Evolutionary conservation across 2,888 invertebrate species (phyloP), one percentile per base, ranked within the genome.

Genomic region (Tromatobia lineatoria): DNA sequence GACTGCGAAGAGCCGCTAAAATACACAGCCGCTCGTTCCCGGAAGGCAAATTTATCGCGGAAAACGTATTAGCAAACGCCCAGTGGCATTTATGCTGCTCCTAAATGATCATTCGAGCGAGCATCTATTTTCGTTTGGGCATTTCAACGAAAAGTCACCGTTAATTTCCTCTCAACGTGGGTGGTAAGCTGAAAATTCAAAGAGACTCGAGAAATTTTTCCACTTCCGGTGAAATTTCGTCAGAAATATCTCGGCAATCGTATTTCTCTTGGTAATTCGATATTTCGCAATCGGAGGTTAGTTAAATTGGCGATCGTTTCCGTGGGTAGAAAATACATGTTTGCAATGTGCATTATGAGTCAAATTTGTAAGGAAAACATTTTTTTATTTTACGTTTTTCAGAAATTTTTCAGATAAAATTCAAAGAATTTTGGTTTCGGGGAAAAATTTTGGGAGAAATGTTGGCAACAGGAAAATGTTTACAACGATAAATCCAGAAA

Each of bases 91-190:
- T 57, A 38, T 42, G 64, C 42, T n/a, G 15, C n/a, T n/a, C 8
- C n/a, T 13, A 73, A 23, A 59, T 47, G 18, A 7, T 29, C 18
- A 18, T 73, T 61, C 47, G 25, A 25, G 47, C 29, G 47, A 7
- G 57, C 20, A 47, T 73, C 61, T 73, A 73, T 73, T 73, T 73
- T 73, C 47, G 73, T 47, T 47, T 73, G 18, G 57, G 29, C 59
- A 59, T 61, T 47, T 57, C 45, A 29, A 45, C 57, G 59, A 47
- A 61, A 73, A 57, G 45, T 73, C 71, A 25, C 25, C 57, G 54
- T 18, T 57, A 25, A 42, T 42, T 45, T 73, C 18, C 57, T 42
- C 57, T 7, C 47, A 0, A 20, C 59, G 73, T 73, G 59, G 59
- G 59, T 47, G 73, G 47, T 11, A 52, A 7, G 34, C 34, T 45